Evolutionary conservation across 2,113 vertebrate species (phyloP).

Genomic region (Bujurquina vittata): DNA sequence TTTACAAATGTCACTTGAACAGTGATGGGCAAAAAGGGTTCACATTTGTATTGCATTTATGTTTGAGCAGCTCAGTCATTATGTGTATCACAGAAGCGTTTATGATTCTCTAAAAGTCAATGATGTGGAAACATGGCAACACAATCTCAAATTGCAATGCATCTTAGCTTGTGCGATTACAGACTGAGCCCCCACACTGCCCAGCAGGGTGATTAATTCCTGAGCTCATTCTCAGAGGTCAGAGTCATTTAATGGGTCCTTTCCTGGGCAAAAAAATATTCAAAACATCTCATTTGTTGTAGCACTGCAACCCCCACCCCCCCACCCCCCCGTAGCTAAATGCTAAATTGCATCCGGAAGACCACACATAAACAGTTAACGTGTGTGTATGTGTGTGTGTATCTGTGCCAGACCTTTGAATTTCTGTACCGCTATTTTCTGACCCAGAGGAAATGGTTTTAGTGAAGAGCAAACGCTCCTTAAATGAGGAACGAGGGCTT

Average conservation of each 20-base stretch:
- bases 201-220: slow-evolving; percentile 45
- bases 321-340: background rate
- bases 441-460: slow-evolving; percentile 25
- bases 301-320: background rate
- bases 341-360: slow-evolving; percentile 37
- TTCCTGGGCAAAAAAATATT: slow-evolving; percentile 38
- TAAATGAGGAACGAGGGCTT: slow-evolving; percentile 34
- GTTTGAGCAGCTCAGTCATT: background rate
- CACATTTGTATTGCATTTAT: background rate
- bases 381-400: background rate
- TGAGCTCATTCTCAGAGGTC: slow-evolving; percentile 49
- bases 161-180: slow-evolving; percentile 30
- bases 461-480: slow-evolving; percentile 13
- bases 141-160: slow-evolving; percentile 32
- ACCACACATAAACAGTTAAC: slow-evolving; percentile 10
- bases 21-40: background rate
- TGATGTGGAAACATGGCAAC: slow-evolving; percentile 14
- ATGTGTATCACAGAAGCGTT: slow-evolving; percentile 7
- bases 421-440: background rate
- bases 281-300: slow-evolving; percentile 36
- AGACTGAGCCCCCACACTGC: slow-evolving; percentile 16
- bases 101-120: slow-evolving; percentile 17
- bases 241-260: slow-evolving; percentile 62
- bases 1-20: slow-evolving; percentile 22
- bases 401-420: slow-evolving; percentile 3